Conservation (phyloP, 2,888 invertebrate species). For the Caenorhabditis sulstoni region DNA sequence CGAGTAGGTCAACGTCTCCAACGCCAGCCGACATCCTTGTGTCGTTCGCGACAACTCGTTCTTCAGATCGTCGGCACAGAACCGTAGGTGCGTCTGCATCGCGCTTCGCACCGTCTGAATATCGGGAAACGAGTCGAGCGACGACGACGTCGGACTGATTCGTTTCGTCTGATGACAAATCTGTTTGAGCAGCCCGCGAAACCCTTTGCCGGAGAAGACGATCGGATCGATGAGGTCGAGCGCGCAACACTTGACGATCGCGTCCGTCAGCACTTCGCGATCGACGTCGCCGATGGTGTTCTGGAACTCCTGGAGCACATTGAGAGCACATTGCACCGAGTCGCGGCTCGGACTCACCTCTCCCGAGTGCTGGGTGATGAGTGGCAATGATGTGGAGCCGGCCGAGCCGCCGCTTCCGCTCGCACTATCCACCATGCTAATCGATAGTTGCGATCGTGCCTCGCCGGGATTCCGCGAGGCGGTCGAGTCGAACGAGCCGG, state of each 20-base stretch:
- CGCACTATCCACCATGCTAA: constrained; percentile 16
- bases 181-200: constrained; percentile 50
- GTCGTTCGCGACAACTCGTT: constrained; percentile 63
- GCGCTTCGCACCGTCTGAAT: constrained; percentile 56
- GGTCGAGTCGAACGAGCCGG: constrained; percentile 65
- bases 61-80: constrained; percentile 65
- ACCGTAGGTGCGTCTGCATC: constrained; percentile 61
- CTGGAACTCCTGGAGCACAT: constrained; percentile 35
- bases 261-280: constrained; percentile 64
- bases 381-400: constrained; percentile 10
- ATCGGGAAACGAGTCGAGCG: constrained; percentile 58
- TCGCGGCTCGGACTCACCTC: constrained; percentile 44
- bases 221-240: constrained; percentile 67
- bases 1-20: constrained; percentile 51
- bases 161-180: constrained; percentile 59
- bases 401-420: background rate
- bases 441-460: constrained; percentile 5
- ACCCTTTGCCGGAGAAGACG: constrained; percentile 65
- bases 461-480: constrained; percentile 9
- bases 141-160: constrained; percentile 18
- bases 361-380: constrained; percentile 56
- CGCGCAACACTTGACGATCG: constrained; percentile 64
- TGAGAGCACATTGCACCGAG: too few relatives aligned
- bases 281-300: constrained; percentile 68
- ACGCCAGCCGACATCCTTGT: constrained; percentile 58